phyloP scores from a whole-genome alignment of 2,888 invertebrate species.

The Mamestra brassicae region DNA sequence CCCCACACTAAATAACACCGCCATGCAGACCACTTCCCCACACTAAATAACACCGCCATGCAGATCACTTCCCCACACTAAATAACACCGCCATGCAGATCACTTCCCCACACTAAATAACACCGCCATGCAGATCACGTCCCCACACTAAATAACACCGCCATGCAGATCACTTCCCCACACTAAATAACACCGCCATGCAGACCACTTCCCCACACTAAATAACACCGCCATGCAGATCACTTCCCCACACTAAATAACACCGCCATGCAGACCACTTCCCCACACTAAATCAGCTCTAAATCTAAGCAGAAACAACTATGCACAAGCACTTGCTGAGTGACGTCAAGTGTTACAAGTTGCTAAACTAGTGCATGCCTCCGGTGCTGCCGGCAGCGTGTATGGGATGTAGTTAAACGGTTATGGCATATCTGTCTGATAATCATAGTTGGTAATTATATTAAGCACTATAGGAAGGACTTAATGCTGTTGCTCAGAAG shows the following conservation, averaged over 20 bases:
- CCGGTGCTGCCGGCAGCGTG: not conserved
- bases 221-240: no score
- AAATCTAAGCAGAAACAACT: slow-evolving; percentile 2
- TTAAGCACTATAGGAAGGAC: not conserved
- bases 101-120: no score
- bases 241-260: not conserved
- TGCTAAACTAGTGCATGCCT: slow-evolving; percentile 7
- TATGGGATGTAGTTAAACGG: not conserved
- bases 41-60: no score
- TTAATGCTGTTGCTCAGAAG: not conserved
- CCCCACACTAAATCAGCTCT: not conserved
- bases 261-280: not conserved
- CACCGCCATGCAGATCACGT: no score
- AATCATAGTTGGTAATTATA: not conserved
- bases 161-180: no score
- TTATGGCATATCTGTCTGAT: slow-evolving; percentile 13
- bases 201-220: no score
- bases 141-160: no score
- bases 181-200: no score
- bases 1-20: no score
- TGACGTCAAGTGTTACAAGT: slow-evolving; percentile 33
- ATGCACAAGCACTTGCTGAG: not conserved
- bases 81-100: no score
- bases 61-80: no score
- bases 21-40: no score